phyloP scores from a whole-genome alignment of 2,113 vertebrate species.

The Lota lota region DNA sequence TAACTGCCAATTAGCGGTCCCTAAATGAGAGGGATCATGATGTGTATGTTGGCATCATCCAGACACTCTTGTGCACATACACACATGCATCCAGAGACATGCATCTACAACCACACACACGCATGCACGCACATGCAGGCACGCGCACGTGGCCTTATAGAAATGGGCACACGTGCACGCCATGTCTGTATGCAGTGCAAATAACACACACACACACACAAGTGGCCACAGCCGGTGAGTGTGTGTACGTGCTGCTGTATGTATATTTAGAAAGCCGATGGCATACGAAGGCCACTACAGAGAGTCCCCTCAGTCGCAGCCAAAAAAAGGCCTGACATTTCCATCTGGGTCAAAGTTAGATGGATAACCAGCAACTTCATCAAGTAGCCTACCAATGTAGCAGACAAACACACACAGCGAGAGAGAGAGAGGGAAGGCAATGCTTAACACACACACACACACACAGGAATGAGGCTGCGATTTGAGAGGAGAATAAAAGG shows the following conservation, averaged over 20 bases:
- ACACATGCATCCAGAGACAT: not conserved
- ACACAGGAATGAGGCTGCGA: slow-evolving; percentile 5
- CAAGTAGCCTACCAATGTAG: slow-evolving; percentile 39
- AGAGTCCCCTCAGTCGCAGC: slow-evolving; percentile 66
- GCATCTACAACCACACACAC: slow-evolving; percentile 3
- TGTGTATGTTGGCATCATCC: slow-evolving; percentile 81
- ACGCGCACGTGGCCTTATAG: slow-evolving; percentile 14
- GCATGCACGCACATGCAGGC: slow-evolving; percentile 8
- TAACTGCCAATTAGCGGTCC: slow-evolving; percentile 93
- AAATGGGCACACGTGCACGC: not conserved
- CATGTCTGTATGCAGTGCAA: not conserved
- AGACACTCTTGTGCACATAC: slow-evolving; percentile 30
- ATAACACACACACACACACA: not conserved
- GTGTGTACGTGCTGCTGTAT: slow-evolving; percentile 53
- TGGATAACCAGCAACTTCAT: slow-evolving; percentile 67
- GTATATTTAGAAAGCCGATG: slow-evolving; percentile 75
- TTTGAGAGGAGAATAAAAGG: slow-evolving; percentile 5
- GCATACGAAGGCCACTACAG: slow-evolving; percentile 62
- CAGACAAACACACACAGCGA: slow-evolving; percentile 2
- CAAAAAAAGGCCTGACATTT: slow-evolving; percentile 76
- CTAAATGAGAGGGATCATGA: slow-evolving; percentile 95
- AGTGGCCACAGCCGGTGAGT: slow-evolving; percentile 29
- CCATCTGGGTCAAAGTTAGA: slow-evolving; percentile 78
- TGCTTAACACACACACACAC: slow-evolving; percentile 3
- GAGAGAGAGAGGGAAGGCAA: not conserved